A percentile compares a stretch with the other conserved stretches of the same genome.
These are phyloP conservation scores for Myanophis thanlyinensis DNA, from an alignment of 2,113 vertebrate species.

Conservation along the genomic window DNA sequence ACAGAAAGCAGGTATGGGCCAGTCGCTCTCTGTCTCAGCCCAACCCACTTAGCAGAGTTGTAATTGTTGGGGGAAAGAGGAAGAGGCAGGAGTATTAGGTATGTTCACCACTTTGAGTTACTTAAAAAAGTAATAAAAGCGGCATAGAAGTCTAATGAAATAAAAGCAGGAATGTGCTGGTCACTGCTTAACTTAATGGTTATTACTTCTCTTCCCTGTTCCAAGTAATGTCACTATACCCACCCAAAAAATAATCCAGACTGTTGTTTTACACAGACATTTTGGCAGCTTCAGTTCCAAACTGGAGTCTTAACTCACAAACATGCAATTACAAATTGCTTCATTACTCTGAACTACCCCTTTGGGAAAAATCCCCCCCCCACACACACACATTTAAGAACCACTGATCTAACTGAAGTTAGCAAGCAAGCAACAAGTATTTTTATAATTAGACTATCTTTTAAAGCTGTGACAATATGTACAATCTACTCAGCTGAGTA, in stretches of 20 bases:
- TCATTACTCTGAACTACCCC: background rate
- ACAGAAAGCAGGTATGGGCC: background rate
- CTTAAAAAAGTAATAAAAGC: background rate
- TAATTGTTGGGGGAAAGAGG: background rate
- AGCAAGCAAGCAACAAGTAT: background rate
- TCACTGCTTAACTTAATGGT: background rate
- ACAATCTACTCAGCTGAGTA: background rate
- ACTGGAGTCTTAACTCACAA: background rate
- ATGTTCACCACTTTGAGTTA: background rate
- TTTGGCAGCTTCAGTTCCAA: background rate
- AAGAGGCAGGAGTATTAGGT: background rate
- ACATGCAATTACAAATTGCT: background rate
- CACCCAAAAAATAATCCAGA: background rate
- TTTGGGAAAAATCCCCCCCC: background rate
- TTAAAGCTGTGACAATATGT: background rate
- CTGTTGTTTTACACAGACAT: background rate
- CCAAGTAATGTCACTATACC: background rate
- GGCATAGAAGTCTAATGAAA: background rate
- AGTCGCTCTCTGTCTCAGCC: background rate
- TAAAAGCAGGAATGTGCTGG: background rate
- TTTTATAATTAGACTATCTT: background rate
- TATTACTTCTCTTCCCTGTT: background rate
- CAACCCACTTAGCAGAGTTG: background rate
- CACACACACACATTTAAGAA: background rate
- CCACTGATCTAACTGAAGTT: background rate